phyloP scores from a whole-genome alignment of 2,888 invertebrate genomes.

The Heliconius cydno region DNA sequence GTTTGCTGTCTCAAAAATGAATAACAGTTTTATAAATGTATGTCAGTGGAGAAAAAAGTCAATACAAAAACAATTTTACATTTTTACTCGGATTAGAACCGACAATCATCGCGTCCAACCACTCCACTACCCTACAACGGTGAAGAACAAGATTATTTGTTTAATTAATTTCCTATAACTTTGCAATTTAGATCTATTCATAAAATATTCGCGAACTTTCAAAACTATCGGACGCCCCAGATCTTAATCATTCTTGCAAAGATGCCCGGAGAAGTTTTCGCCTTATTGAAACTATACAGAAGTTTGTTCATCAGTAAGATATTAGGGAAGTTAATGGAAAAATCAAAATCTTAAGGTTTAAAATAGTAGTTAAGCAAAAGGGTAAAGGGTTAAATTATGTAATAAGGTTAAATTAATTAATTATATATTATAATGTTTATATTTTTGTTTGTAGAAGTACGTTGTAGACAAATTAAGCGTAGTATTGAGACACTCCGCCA shows the following conservation, averaged over 20 bases:
- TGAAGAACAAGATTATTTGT: background rate
- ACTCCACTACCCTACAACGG: background rate
- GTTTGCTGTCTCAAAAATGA: too few species aligned
- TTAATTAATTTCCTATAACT: slow-evolving; percentile 1
- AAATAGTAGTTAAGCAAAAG: background rate
- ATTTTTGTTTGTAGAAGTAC: too few species aligned
- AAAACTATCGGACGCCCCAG: slow-evolving; percentile 18
- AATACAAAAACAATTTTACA: background rate
- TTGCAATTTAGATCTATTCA: slow-evolving; percentile 3
- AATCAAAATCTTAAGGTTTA: background rate
- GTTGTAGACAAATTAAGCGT: too few species aligned
- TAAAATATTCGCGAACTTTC: slow-evolving; percentile 21
- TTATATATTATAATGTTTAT: too few species aligned
- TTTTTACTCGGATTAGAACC: background rate
- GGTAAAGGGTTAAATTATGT: background rate
- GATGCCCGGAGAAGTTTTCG: slow-evolving; percentile 4
- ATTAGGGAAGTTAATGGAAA: background rate
- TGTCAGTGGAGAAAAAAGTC: too few species aligned
- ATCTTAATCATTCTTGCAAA: slow-evolving; percentile 28
- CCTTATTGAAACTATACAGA: slow-evolving; percentile 12
- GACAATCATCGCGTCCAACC: background rate
- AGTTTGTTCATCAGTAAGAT: slow-evolving; percentile 10
- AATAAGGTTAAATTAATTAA: too few species aligned
- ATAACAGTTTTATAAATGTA: too few species aligned
- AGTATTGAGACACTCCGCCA: too few species aligned